Percentiles rank a stretch among this genome's conserved stretches.
These are phyloP conservation scores for Rhopalosiphum nymphaeae DNA, from an alignment of 2,888 invertebrate species.

Conservation along the genomic window DNA sequence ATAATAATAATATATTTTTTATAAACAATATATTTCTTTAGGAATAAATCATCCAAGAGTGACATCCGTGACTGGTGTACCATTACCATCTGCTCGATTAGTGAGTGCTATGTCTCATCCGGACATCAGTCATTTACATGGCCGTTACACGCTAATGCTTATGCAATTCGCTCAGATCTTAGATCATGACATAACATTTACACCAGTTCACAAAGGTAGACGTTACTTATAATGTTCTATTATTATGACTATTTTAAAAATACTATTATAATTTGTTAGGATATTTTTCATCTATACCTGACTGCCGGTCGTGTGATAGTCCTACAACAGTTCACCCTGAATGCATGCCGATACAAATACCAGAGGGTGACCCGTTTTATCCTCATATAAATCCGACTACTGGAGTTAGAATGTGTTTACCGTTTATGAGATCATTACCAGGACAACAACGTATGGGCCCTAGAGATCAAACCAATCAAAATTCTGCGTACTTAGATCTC, in stretches of 20 bases:
- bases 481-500: constrained; percentile 89
- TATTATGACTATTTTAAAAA: neutral
- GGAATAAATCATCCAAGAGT: constrained; percentile 85
- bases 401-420: constrained; percentile 89
- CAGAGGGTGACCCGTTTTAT: constrained; percentile 89
- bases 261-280: constrained; percentile 71
- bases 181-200: constrained; percentile 95
- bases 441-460: constrained; percentile 81
- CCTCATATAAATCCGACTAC: constrained; percentile 87
- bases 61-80: constrained; percentile 80
- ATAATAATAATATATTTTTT: neutral
- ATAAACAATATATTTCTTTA: constrained; percentile 68
- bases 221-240: neutral
- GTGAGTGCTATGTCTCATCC: constrained; percentile 92
- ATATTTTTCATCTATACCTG: constrained; percentile 90
- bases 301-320: constrained; percentile 90
- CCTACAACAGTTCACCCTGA: constrained; percentile 90
- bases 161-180: constrained; percentile 97
- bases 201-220: constrained; percentile 87
- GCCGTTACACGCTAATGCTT: constrained; percentile 88
- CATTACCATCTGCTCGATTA: constrained; percentile 86
- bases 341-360: constrained; percentile 93
- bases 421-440: constrained; percentile 93
- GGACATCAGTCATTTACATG: constrained; percentile 90
- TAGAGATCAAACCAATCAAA: constrained; percentile 94